These are phyloP conservation scores for Pteropus rufus DNA, from an alignment of 2,797 vertebrate species.

Conservation along the genomic window DNA sequence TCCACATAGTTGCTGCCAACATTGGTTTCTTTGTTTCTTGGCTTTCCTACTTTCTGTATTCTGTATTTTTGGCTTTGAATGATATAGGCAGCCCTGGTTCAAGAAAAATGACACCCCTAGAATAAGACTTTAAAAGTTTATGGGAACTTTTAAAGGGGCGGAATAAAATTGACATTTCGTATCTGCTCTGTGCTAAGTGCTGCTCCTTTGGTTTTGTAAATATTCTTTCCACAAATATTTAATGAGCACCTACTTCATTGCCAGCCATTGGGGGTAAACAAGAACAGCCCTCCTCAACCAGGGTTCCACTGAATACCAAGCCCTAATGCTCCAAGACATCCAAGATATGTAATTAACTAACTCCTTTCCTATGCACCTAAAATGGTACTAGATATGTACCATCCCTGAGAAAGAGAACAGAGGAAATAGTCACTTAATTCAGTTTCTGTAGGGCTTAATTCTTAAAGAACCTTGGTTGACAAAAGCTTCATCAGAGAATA, in stretches of 20 bases:
- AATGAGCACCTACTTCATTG: not conserved
- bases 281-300: not conserved
- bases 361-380: not conserved
- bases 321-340: not conserved
- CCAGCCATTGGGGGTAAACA: not conserved
- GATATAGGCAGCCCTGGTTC: not conserved
- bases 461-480: not conserved
- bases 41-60: not conserved
- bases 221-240: constrained; percentile 31
- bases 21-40: constrained; percentile 18
- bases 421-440: not conserved
- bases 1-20: not conserved
- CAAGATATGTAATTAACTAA: not conserved
- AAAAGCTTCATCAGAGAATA: not conserved
- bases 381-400: not conserved
- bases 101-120: constrained; percentile 21
- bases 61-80: not conserved
- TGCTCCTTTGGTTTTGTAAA: constrained; percentile 45
- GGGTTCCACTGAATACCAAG: not conserved
- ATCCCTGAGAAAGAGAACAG: not conserved
- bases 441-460: constrained; percentile 6
- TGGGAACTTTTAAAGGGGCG: not conserved
- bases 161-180: not conserved
- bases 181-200: not conserved
- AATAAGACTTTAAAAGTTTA: constrained; percentile 11